A percentile compares a stretch with the other conserved stretches of the same genome.
Conservation (phyloP, 2,888 invertebrate genomes). For the Pantelozetes paolii region DNA sequence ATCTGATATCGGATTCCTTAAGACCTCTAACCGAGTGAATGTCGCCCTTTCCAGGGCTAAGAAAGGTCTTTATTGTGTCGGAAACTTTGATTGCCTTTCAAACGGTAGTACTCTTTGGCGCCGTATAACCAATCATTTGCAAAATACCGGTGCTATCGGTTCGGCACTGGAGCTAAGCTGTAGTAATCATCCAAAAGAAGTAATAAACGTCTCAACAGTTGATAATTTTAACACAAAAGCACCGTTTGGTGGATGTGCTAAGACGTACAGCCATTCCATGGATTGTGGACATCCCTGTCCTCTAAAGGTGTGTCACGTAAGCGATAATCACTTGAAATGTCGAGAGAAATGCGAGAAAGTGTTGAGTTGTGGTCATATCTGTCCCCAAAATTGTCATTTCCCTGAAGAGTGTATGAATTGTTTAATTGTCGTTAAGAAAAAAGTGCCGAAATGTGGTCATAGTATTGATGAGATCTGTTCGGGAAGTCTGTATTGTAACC, state of each 20-base stretch:
- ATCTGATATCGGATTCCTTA: constrained; percentile 66
- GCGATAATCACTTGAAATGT: constrained; percentile 39
- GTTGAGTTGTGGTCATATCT: constrained; percentile 34
- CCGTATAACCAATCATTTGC: constrained; percentile 38
- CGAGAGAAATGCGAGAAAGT: constrained; percentile 39
- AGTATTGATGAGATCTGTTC: constrained; percentile 42
- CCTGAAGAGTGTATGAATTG: constrained; percentile 42
- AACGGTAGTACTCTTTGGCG: constrained; percentile 44
- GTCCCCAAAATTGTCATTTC: constrained; percentile 40
- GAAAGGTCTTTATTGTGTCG: constrained; percentile 67
- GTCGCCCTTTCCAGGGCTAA: constrained; percentile 57
- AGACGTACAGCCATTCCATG: constrained; percentile 50
- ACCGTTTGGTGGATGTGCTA: constrained; percentile 50
- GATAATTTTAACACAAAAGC: constrained; percentile 16
- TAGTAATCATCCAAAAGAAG: constrained; percentile 41
- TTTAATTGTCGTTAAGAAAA: constrained; percentile 30
- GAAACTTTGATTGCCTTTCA: constrained; percentile 56
- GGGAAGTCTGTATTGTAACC: constrained; percentile 46
- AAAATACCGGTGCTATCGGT: constrained; percentile 42
- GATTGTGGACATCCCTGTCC: constrained; percentile 53
- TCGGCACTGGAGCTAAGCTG: constrained; percentile 42
- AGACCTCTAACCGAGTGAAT: constrained; percentile 65
- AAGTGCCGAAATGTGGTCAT: constrained; percentile 44
- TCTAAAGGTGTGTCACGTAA: constrained; percentile 46
- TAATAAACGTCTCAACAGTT: not conserved